Base-by-base conservation (phyloP, 2,888 invertebrate species). In the Microchrysa polita region DNA sequence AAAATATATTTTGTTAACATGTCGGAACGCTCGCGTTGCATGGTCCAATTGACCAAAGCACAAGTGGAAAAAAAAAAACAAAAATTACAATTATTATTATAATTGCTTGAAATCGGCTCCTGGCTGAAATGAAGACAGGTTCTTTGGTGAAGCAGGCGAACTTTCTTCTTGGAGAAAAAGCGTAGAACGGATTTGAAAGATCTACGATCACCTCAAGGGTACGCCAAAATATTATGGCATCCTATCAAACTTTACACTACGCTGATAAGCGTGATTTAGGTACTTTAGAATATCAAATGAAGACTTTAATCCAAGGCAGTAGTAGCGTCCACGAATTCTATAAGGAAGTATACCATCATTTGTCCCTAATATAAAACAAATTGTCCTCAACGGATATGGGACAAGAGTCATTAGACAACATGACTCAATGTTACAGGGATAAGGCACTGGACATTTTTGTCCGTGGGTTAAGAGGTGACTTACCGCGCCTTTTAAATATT, bases 401-500 rank as follows among this genome's bases (percentile, higher is more conserved):
- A 14, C 22, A 52, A 2, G 76, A 77, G 27, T 57, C 75, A 20
- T 18, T 75, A 60, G 34, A 18, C 0, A 48, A 73, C 14, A 48
- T 75, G 20, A 74, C 74, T 1, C 34, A 73, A 16, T 71, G 71
- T 0, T 78, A 77, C 44, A 73, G 77, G 40, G 77, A 77, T 16
- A 77, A 77, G 44, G 77, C 77, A 16, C 73, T 78, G 9, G 76
- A 78, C 23, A 77, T 74, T 0, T 78, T 77, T 63, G 63, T 77
- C 16, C 52, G 77, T 16, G 77, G 78, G 16, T 48, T 78, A 20
- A 76, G 73, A 27, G 75, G 78, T 2, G 74, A 77, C 20, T 59
- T 78, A 22, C 76, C 77, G 14, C 73, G 76, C 27, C 77, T 78
- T 10, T 69, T 77, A 12, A 74, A 76, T 40, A 76, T 78, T 14